Base-by-base conservation (phyloP, 2,113 vertebrate species). In the Menidia beryllina region DNA sequence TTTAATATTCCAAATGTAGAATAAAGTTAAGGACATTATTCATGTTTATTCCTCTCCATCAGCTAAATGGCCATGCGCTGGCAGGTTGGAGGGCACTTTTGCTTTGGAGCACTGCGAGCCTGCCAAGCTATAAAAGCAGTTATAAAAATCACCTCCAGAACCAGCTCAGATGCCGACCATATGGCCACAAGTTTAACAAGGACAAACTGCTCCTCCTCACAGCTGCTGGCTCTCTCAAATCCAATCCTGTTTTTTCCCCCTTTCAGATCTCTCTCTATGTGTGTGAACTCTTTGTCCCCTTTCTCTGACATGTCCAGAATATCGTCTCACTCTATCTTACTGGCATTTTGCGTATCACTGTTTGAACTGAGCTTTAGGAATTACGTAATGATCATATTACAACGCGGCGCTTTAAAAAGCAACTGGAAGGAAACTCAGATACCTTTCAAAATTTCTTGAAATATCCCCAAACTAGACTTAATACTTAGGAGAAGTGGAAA, bases 161-260 rank as follows among this genome's bases (percentile, higher is more conserved):
- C 86, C 82, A 77, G 80, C 86, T 89, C 91, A 92, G 88, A 90
- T 91, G 91, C 82, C 19, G 69, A 56, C 89, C 91, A 92, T 86
- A 92, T 92, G 90, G 84, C 75, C 23, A 48, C 26, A 63, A 73
- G 75, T 88, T 90, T 90, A 90, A 90, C 86, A 87, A 92, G 88
- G 89, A 89, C 89, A 88, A 75, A 84, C 82, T 85, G 80, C 86
- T 78, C 72, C 86, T 88, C 78, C 85, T 86, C 72, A 53, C 83
- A 88, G 86, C 87, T 87, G 90, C 77, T 75, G 52, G 34, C 69
- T 81, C 67, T 79, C 66, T 66, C 14, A 60, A 67, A 70, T 57
- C 79, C 68, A 61, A 41, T 68, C 51, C 66, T 47, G 26, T 43
- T 47, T 56, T 41, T 52, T 36, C 59, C 54, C 20, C 14, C 34